Percentiles rank a stretch among this genome's conserved stretches.
These are phyloP conservation scores for Lytechinus variegatus DNA, from an alignment of 35 echinoderm and acorn worm species.

Conservation along the genomic window DNA sequence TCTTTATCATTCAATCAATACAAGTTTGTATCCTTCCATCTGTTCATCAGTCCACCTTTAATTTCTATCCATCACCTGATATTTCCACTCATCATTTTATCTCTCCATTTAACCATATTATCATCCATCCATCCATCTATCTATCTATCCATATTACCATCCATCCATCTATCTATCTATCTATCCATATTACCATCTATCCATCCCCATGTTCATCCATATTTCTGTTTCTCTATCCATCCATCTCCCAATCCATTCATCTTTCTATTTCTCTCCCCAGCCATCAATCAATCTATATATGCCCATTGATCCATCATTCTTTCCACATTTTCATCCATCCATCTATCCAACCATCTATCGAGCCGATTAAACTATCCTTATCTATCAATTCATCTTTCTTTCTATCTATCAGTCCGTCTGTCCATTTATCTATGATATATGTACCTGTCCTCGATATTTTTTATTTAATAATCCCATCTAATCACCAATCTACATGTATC, in stretches of 20 bases:
- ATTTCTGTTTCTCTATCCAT: background rate
- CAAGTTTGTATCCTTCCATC: background rate
- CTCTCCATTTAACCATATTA: background rate
- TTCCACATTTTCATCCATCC: background rate
- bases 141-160: no score
- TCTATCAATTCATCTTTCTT: no score
- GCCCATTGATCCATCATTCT: background rate
- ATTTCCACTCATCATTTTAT: background rate
- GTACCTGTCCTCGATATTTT: no score
- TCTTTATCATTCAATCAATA: background rate
- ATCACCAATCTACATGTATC: no score
- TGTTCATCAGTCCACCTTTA: background rate
- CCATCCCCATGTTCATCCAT: no score
- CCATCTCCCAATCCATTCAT: background rate
- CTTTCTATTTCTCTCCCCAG: background rate
- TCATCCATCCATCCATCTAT: no score
- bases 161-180: no score
- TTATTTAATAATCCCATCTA: no score
- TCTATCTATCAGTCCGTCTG: no score
- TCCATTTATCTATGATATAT: no score
- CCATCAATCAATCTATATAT: background rate
- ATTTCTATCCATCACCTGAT: background rate
- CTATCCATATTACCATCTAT: no score
- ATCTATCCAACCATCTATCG: background rate
- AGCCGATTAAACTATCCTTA: background rate